A percentile compares a stretch with the other conserved stretches of the same genome.
phyloP scores from a whole-genome alignment of 2,113 vertebrate genomes.

The Casuarius casuarius region DNA sequence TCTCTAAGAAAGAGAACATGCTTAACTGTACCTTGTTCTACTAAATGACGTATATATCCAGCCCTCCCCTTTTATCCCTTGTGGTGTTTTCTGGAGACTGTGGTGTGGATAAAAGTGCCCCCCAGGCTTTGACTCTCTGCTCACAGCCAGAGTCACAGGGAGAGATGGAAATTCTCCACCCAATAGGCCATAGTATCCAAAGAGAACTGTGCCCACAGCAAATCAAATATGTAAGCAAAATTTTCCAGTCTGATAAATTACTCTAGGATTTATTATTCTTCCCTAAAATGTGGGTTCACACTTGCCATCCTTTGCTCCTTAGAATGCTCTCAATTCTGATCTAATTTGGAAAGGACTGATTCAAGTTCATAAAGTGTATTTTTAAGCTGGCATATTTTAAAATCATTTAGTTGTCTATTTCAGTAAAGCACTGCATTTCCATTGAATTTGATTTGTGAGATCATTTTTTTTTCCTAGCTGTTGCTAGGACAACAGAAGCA shows the following conservation, averaged over 20 bases:
- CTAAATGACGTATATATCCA: too few species aligned
- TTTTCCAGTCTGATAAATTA: neutral
- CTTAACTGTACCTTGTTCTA: neutral
- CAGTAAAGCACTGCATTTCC: constrained; percentile 55
- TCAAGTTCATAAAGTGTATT: constrained; percentile 25
- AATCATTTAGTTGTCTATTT: constrained; percentile 60
- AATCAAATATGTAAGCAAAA: neutral
- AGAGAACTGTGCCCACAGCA: neutral
- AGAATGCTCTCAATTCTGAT: neutral
- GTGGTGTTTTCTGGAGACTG: neutral
- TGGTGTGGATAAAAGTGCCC: neutral
- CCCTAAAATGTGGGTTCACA: neutral
- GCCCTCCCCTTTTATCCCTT: neutral
- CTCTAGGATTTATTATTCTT: neutral
- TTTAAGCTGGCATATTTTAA: constrained; percentile 46
- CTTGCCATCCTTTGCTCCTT: neutral
- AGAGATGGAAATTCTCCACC: neutral
- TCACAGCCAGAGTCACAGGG: neutral
- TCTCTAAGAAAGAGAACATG: rapidly evolving
- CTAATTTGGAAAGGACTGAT: constrained; percentile 22
- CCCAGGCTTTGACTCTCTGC: neutral
- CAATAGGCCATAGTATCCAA: neutral
- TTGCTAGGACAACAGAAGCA: constrained; percentile 79
- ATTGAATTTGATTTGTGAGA: constrained; percentile 64
- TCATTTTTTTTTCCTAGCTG: constrained; percentile 62